Evolutionary conservation across 2,797 vertebrate genomes (phyloP).

Genomic region (Australoheros facetus): DNA sequence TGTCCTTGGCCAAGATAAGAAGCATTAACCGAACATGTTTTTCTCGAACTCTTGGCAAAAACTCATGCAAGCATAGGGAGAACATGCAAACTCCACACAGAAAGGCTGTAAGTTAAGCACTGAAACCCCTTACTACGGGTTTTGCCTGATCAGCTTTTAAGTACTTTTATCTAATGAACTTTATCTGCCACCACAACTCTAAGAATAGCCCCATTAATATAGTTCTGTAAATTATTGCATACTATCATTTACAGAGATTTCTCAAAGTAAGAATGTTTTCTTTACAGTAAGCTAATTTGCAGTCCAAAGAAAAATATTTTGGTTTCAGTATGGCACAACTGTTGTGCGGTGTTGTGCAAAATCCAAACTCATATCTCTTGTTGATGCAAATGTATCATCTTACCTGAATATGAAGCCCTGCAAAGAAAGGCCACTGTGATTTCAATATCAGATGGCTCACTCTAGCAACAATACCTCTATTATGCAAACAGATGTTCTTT

Average conservation of each 20-base stretch:
- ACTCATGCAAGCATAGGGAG: neutral
- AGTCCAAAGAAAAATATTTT: neutral
- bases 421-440: constrained; percentile 41
- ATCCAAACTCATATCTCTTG: constrained; percentile 20
- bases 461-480: constrained; percentile 60
- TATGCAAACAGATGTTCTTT: constrained; percentile 71
- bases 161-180: neutral
- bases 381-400: constrained; percentile 40
- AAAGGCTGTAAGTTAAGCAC: neutral
- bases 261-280: constrained; percentile 28
- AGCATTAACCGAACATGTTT: neutral
- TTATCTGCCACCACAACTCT: neutral
- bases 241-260: neutral
- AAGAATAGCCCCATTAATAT: constrained; percentile 24
- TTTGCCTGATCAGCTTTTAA: neutral
- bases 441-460: constrained; percentile 68
- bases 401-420: constrained; percentile 42
- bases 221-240: constrained; percentile 23
- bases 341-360: constrained; percentile 16
- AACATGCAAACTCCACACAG: neutral
- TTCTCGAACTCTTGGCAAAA: too few species aligned
- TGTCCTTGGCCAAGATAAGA: neutral
- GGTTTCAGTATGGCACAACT: neutral
- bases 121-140: neutral
- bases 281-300: constrained; percentile 25